Evolutionary conservation across 2,113 vertebrate species (phyloP), one percentile per base, ranked within the genome.

Genomic region (Toxotes chatareus): DNA sequence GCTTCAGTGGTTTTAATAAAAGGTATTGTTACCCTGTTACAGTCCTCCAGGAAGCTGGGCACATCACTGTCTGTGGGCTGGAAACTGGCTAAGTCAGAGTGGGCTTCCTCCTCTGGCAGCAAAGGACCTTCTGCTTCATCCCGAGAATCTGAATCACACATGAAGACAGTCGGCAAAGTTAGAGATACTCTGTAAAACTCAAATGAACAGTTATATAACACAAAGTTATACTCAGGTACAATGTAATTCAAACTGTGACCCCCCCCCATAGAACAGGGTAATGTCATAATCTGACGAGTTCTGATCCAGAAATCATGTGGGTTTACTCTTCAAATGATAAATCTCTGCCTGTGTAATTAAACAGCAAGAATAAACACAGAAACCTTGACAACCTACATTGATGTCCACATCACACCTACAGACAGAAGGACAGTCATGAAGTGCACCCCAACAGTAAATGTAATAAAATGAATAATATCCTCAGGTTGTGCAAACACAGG

Each of bases 121-220:
- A 99, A 93, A 0, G 97, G 96, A 9, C 97, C 98, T 79, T 99
- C 98, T 0, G 94, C 96, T 88, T 99, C 98, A 53, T 99, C 98
- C 51, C 96, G 96, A 73, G 97, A 98, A 83, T 96, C 98, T 99
- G 84, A 4, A n/a, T 14, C 7, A 67, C 17, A 34, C 3, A 8
- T 31, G 19, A 38, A 5, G 2, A 38, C 1, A 60, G 31, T 27
- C 0, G 9, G 11, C 19, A 5, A 1, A 44, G 13, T 34, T 16
- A 27, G 13, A 38, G 7, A 62, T 8, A 11, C 21, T 40, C 23
- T 46, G 16, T 5, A 11, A 10, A 19, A 69, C 7, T 34, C n/a
- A 42, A 44, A 10, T 13, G 8, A 23, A 12, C 11, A 14, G 62
- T n/a, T n/a, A n/a, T n/a, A n/a, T n/a, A n/a, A n/a, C n/a, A 23